A percentile compares a stretch with the other conserved stretches of the same genome.
These are phyloP conservation scores for Mus pahari DNA, from an alignment of 2,113 vertebrate genomes.

Conservation along the genomic window DNA sequence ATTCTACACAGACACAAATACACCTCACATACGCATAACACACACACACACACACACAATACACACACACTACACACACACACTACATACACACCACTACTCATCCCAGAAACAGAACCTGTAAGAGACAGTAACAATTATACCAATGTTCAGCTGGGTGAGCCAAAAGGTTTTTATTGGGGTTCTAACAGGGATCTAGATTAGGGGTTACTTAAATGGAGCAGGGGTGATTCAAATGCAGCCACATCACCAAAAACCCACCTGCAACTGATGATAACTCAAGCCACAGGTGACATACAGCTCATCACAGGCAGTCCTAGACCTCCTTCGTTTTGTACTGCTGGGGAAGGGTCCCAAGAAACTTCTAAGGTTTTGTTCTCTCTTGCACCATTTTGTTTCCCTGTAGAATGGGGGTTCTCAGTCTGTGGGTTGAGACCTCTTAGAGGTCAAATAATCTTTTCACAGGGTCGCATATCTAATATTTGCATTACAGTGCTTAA, in stretches of 20 bases:
- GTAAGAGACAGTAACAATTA: not conserved
- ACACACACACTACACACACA: not conserved
- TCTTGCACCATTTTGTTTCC: not conserved
- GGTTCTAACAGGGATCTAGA: not conserved
- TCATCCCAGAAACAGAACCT: not conserved
- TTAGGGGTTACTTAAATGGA: not conserved
- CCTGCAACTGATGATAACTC: not conserved
- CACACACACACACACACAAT: not conserved
- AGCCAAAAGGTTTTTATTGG: not conserved
- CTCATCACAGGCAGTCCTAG: too few species aligned
- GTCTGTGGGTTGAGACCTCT: not conserved
- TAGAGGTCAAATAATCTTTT: not conserved
- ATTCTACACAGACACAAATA: not conserved
- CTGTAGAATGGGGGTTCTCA: not conserved
- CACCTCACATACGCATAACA: not conserved
- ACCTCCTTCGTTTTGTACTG: not conserved
- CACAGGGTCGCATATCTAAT: not conserved
- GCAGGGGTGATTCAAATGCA: not conserved
- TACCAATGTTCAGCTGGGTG: not conserved
- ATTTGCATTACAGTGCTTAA: not conserved
- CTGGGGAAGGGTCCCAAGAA: not conserved
- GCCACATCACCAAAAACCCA: not conserved
- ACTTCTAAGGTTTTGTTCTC: not conserved
- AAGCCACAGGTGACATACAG: accelerated
- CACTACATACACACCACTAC: not conserved